phyloP scores from a whole-genome alignment of 2,888 invertebrate genomes.

The Nomada goodeniana region DNA sequence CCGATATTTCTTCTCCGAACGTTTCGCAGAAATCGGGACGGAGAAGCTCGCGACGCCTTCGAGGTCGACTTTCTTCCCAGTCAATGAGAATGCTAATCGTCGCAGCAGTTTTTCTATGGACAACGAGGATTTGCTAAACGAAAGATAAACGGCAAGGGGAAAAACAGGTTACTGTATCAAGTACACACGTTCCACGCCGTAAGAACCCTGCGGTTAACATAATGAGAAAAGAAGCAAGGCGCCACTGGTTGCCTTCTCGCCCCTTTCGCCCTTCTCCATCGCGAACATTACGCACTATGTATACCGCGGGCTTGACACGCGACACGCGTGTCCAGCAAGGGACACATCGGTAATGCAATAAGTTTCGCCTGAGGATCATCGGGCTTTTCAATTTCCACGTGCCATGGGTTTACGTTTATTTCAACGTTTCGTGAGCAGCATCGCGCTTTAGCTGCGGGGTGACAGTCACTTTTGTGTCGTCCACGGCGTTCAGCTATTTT shows the following conservation, averaged over 20 bases:
- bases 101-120: constrained; percentile 19
- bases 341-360: constrained; percentile 20
- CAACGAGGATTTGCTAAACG: constrained; percentile 47
- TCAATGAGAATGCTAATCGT: neutral
- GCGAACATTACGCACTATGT: neutral
- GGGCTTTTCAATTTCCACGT: neutral
- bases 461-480: constrained; percentile 25
- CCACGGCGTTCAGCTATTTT: constrained; percentile 20
- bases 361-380: constrained; percentile 4
- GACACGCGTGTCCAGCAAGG: constrained; percentile 37
- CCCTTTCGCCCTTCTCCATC: neutral
- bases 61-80: neutral
- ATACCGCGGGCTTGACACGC: constrained; percentile 20
- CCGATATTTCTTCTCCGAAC: neutral
- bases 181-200: constrained; percentile 43
- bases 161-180: constrained; percentile 64
- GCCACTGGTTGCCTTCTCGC: constrained; percentile 52
- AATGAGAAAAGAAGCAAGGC: constrained; percentile 72
- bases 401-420: neutral
- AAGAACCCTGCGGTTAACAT: constrained; percentile 67
- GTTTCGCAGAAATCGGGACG: neutral
- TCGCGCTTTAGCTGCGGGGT: neutral
- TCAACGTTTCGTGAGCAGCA: neutral
- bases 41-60: neutral
- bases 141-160: constrained; percentile 28